Evolutionary conservation across 2,113 vertebrate species (phyloP).

Genomic region (Varanus salvator): DNA sequence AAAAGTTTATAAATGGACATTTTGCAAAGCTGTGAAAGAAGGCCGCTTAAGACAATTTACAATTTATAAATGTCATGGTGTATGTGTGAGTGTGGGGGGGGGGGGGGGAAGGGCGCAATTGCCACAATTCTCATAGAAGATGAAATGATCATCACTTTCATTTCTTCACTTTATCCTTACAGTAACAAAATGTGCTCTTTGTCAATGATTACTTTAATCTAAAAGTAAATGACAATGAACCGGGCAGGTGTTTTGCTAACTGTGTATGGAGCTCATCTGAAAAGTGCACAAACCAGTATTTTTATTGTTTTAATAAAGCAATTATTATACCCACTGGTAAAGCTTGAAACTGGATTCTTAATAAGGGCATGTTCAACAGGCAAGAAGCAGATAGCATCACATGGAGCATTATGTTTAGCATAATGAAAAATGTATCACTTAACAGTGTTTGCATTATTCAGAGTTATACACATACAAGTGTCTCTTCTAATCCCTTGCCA

Average conservation of each 20-base stretch:
- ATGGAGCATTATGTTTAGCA: conserved; percentile 71
- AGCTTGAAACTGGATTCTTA: conserved; percentile 72
- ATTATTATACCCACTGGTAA: conserved; percentile 70
- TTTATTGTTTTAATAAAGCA: conserved; percentile 77
- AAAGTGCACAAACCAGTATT: conserved; percentile 67
- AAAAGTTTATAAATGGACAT: not conserved
- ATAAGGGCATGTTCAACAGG: conserved; percentile 71
- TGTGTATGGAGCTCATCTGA: conserved; percentile 55
- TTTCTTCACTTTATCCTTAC: conserved; percentile 52
- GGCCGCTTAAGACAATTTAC: conserved; percentile 53
- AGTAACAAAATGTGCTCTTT: conserved; percentile 68
- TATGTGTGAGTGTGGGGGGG: not conserved
- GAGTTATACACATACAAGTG: conserved; percentile 80
- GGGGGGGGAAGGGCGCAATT: not conserved
- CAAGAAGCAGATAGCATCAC: conserved; percentile 65
- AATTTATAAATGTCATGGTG: conserved; percentile 63
- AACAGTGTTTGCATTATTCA: conserved; percentile 85
- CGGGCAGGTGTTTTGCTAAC: conserved; percentile 76
- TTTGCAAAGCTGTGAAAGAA: conserved; percentile 31
- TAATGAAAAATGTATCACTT: conserved; percentile 86
- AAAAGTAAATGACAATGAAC: conserved; percentile 66
- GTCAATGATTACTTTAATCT: conserved; percentile 69
- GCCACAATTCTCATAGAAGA: conserved; percentile 46
- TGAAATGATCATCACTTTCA: conserved; percentile 49
- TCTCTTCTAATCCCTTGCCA: conserved; percentile 82